Conservation (phyloP, 2,113 vertebrate species). For the Otolemur garnettii region DNA sequence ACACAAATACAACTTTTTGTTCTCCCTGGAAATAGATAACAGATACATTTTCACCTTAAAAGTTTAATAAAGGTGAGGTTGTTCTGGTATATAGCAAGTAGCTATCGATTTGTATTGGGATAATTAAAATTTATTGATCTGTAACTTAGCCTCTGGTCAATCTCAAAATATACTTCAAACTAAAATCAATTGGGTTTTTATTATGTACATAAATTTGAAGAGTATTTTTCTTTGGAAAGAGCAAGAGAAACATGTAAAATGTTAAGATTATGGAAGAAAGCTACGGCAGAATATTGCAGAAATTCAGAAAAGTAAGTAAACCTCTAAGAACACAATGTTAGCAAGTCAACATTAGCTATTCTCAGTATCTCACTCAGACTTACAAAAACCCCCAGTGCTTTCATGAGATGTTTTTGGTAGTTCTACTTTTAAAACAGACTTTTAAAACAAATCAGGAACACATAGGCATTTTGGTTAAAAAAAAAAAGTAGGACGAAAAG, state of each 20-base stretch:
- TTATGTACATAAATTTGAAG: conserved; percentile 74
- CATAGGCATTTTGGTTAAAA: conserved; percentile 13
- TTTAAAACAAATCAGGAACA: not conserved
- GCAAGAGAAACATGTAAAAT: conserved; percentile 42
- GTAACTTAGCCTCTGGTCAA: conserved; percentile 65
- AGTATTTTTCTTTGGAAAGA: conserved; percentile 63
- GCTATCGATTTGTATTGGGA: conserved; percentile 63
- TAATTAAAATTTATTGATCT: conserved; percentile 77
- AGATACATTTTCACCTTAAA: conserved; percentile 55
- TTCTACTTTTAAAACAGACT: not conserved
- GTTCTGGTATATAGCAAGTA: conserved; percentile 60
- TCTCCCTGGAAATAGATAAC: conserved; percentile 53
- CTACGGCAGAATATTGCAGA: not conserved
- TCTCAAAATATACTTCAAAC: conserved; percentile 67
- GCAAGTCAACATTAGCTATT: conserved; percentile 24
- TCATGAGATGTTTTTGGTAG: not conserved
- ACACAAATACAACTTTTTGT: not conserved
- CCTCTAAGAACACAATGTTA: conserved; percentile 38
- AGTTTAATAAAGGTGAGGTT: conserved; percentile 64
- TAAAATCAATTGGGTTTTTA: conserved; percentile 75
- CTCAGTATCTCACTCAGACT: conserved; percentile 7
- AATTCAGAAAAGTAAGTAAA: not conserved
- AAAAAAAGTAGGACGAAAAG: not conserved
- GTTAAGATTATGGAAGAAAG: conserved; percentile 42
- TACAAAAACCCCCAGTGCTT: conserved; percentile 12